A percentile compares a stretch with the other conserved stretches of the same genome.
These are phyloP conservation scores for Vombatus ursinus DNA, from an alignment of 2,113 vertebrate genomes.

Conservation along the genomic window DNA sequence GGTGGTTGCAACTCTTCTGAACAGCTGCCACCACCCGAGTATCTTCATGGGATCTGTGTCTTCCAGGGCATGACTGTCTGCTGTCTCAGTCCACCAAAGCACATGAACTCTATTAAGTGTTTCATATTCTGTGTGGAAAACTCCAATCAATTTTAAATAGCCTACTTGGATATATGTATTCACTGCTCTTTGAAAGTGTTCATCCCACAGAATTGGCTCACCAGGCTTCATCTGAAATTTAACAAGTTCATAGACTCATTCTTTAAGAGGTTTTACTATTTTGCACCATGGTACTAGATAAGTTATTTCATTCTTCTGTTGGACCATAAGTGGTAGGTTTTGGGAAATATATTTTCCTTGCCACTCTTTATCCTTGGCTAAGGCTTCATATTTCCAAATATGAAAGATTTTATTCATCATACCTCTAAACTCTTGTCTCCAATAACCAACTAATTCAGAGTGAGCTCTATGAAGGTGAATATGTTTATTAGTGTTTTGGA, in stretches of 20 bases:
- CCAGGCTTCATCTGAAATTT: constrained; percentile 94
- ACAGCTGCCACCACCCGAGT: constrained; percentile 68
- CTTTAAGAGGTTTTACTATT: constrained; percentile 86
- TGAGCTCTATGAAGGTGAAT: constrained; percentile 89
- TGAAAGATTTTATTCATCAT: constrained; percentile 93
- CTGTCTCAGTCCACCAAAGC: no score
- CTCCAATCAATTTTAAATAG: constrained; percentile 89
- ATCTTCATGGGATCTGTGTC: no score
- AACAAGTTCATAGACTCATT: constrained; percentile 91
- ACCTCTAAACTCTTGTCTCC: constrained; percentile 91
- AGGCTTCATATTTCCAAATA: constrained; percentile 93
- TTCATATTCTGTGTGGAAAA: constrained; percentile 93
- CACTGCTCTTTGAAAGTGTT: constrained; percentile 85
- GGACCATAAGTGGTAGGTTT: constrained; percentile 84
- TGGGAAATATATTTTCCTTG: constrained; percentile 86
- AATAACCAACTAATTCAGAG: constrained; percentile 92
- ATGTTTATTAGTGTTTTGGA: constrained; percentile 87
- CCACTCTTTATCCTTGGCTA: constrained; percentile 90
- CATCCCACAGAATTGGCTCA: constrained; percentile 91
- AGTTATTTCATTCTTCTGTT: constrained; percentile 90
- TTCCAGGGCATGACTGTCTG: no score
- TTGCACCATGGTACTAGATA: constrained; percentile 95
- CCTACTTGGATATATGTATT: constrained; percentile 86
- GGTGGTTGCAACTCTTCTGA: constrained; percentile 86
- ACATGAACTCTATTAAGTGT: constrained; percentile 87